Evolutionary conservation across 2,888 invertebrate genomes (phyloP).

Genomic region (Archips crataeganus): DNA sequence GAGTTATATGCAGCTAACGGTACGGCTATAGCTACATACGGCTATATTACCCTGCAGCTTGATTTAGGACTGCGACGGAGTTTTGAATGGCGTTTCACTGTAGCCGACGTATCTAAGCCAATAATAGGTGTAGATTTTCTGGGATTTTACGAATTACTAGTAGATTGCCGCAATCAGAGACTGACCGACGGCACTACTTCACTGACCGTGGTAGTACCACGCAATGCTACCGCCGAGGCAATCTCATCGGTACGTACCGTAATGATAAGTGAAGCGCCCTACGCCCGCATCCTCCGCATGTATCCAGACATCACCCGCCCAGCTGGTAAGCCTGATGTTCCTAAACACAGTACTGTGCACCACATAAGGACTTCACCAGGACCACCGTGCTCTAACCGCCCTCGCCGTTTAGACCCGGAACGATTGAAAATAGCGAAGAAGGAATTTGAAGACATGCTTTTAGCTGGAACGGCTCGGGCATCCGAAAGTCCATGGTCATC

Average conservation of each 20-base stretch:
- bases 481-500: slow-evolving; percentile 45
- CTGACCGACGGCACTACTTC: background rate
- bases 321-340: no score
- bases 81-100: slow-evolving; percentile 37
- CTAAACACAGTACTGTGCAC: slow-evolving; percentile 37
- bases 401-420: slow-evolving; percentile 48
- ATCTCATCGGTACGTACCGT: no score
- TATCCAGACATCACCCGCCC: no score
- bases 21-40: slow-evolving; percentile 11
- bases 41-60: slow-evolving; percentile 10
- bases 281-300: no score
- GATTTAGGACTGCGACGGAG: slow-evolving; percentile 34
- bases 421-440: slow-evolving; percentile 43
- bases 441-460: slow-evolving; percentile 48
- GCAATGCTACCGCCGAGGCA: no score
- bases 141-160: slow-evolving; percentile 29
- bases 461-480: slow-evolving; percentile 44
- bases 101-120: slow-evolving; percentile 35
- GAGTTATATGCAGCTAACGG: slow-evolving; percentile 30
- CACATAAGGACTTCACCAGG: slow-evolving; percentile 41
- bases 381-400: slow-evolving; percentile 46
- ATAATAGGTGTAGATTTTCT: slow-evolving; percentile 42
- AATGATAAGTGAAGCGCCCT: no score
- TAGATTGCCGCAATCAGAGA: slow-evolving; percentile 31
- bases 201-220: no score